Evolutionary conservation across 2,797 vertebrate species (phyloP), one percentile per base, ranked within the genome.

Genomic region (Decapterus maruadsi): DNA sequence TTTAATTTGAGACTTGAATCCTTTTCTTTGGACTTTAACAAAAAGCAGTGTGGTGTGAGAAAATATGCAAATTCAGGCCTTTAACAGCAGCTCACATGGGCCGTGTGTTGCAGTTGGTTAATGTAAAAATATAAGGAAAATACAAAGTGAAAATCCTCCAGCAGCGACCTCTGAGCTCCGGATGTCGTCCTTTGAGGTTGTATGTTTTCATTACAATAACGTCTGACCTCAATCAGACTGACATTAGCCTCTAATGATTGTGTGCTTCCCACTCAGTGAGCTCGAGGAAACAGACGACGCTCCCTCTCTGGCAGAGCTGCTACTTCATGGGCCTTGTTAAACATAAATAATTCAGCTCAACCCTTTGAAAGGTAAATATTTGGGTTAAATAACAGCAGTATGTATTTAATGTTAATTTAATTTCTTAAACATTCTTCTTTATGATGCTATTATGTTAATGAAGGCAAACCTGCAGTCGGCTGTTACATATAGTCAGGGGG

Each of bases 221-320:
- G 17, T 53, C 75, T 77, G 72, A 88, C 77, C 85, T 88, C 54
- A 60, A 77, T 68, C 72, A 76, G 79, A 75, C 72, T 82, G 71
- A 68, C 84, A 85, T 90, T 82, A 84, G 78, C 75, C 72, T 84
- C 78, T 87, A 87, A 89, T 89, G 84, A 89, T 89, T 68, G 64
- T 45, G 58, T 51, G 73, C 80, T 55, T 89, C 73, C 80, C 85
- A 78, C 66, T 82, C 76, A 68, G 43, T 73, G 29, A 74, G 77
- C 84, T 78, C 19, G 0, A 77, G 83, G 79, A 82, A 86, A 64
- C 61, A 69, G 65, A 77, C 59, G 53, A 53, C 73, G 60, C 67
- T 72, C 53, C 72, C 67, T 72, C 53, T 74, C 81, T 59, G 43
- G 58, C 75, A 74, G 66, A 68, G 67, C 34, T 53, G 43, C 68